A percentile compares a stretch with the other conserved stretches of the same genome.
Conservation (phyloP, 2,113 vertebrate species). For the Callochromis pleurospilus region DNA sequence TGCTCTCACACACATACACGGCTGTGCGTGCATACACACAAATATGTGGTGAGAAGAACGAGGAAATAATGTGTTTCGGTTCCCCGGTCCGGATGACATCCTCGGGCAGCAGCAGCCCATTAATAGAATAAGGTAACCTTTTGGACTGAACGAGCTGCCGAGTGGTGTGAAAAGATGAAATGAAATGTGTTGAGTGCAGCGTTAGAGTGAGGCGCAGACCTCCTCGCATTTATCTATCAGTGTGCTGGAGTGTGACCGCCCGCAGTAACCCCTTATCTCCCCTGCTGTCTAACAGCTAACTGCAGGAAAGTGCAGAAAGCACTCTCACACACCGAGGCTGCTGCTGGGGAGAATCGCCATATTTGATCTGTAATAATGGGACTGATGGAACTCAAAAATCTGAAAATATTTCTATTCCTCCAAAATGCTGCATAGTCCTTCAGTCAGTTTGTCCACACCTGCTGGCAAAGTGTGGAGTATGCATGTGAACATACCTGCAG, state of each 20-base stretch:
- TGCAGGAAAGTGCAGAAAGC: not conserved
- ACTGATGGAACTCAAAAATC: not conserved
- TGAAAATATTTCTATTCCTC: not conserved
- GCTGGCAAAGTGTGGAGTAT: not conserved
- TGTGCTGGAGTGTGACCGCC: not conserved
- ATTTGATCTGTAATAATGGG: not conserved
- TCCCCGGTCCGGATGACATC: not conserved
- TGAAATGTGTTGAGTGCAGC: not conserved
- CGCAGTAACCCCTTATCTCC: not conserved
- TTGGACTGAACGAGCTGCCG: not conserved
- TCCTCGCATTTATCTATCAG: not conserved
- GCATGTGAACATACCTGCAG: not conserved
- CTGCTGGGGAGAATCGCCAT: not conserved
- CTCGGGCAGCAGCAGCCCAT: not conserved
- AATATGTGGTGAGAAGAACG: not conserved
- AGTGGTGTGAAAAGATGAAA: not conserved
- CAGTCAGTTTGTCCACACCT: not conserved
- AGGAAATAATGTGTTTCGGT: not conserved
- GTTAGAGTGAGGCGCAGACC: not conserved
- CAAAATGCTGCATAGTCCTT: not conserved
- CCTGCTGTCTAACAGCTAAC: not conserved
- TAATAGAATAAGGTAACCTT: slow-evolving; percentile 9
- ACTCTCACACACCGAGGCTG: not conserved
- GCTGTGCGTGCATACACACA: not conserved
- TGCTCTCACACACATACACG: not conserved